Evolutionary conservation across 2,113 vertebrate genomes (phyloP).

Genomic region (Cynopterus brachyotis): DNA sequence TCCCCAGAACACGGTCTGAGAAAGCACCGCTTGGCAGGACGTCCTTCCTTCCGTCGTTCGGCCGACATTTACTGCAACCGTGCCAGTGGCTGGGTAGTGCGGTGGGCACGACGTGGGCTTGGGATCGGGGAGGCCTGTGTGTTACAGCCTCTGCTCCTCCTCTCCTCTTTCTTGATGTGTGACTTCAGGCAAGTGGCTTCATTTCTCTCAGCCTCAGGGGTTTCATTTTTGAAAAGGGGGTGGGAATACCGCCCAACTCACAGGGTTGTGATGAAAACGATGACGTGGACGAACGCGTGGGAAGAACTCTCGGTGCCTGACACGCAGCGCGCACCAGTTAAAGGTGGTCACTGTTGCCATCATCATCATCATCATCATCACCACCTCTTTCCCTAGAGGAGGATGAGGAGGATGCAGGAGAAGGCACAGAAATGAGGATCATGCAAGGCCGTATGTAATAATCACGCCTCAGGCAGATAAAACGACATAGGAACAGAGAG

Average conservation of each 20-base stretch:
- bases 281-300: no score
- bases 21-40: background rate
- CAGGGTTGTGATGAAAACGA: background rate
- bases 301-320: background rate
- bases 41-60: no score
- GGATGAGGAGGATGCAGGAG: background rate
- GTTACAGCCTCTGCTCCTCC: background rate
- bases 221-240: background rate
- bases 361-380: no score
- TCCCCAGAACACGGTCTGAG: background rate
- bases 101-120: no score
- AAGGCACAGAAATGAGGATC: background rate
- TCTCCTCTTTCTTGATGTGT: background rate
- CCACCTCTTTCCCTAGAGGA: background rate
- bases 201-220: background rate
- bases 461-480: background rate
- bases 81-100: accelerated
- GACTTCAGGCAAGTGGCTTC: background rate
- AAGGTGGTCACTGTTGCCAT: background rate
- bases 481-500: background rate
- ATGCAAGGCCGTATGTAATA: no score
- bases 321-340: background rate
- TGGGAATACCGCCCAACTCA: no score
- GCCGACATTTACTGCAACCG: background rate
- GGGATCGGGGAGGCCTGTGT: no score